Percentiles rank a stretch among this genome's conserved stretches.
These are phyloP conservation scores for Aplysia californica DNA, from an alignment of 1,140 invertebrate species.

Conservation along the genomic window DNA sequence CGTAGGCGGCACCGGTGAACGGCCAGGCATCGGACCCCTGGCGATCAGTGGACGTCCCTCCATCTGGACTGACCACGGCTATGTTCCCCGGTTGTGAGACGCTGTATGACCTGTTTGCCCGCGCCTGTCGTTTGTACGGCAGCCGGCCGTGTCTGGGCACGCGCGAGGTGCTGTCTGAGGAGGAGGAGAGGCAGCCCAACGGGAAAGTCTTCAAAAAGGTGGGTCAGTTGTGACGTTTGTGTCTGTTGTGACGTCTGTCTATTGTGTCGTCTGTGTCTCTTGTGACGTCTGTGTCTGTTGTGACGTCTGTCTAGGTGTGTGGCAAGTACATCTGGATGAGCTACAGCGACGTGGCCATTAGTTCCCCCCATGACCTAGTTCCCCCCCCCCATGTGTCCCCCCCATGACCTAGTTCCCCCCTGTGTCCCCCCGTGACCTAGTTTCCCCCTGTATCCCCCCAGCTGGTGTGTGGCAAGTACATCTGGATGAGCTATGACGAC, in stretches of 20 bases:
- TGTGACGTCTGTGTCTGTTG: no score
- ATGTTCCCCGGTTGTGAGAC: conserved; percentile 82
- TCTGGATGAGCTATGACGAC: conserved; percentile 88
- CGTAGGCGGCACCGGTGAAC: conserved; percentile 47
- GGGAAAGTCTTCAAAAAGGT: conserved; percentile 96
- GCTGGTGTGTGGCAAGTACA: conserved; percentile 76
- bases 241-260: no score
- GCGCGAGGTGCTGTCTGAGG: conserved; percentile 88
- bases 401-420: no score
- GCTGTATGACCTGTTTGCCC: conserved; percentile 86
- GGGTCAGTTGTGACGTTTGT: no score
- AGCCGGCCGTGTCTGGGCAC: conserved; percentile 88
- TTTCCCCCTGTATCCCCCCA: conserved; percentile 46
- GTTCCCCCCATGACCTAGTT: no score
- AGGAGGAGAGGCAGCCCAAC: conserved; percentile 93
- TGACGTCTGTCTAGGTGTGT: no score
- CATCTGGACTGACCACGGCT: conserved; percentile 45
- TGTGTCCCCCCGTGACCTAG: no score
- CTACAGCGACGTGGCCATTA: conserved; percentile 83
- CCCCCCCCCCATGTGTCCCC: no score
- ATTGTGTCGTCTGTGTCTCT: no score
- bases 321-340: conserved; percentile 90
- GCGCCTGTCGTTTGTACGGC: conserved; percentile 75
- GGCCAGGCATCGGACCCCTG: conserved; percentile 50
- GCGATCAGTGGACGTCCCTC: conserved; percentile 51